phyloP scores from a whole-genome alignment of 2,888 invertebrate species.

The Meganola albula region DNA sequence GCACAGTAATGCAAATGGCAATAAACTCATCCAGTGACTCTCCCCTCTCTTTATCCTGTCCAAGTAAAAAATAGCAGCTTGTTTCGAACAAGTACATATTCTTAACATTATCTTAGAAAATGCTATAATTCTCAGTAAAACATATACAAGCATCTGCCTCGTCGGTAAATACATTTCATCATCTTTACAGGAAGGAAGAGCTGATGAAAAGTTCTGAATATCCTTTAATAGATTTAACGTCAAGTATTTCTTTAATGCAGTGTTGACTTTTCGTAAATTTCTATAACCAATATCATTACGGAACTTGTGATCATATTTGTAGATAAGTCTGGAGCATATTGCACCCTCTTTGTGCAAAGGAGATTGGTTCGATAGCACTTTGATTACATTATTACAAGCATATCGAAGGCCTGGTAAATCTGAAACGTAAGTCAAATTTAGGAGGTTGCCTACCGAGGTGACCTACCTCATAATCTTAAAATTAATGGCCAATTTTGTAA shows the following conservation, averaged over 20 bases:
- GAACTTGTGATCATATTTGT: constrained; percentile 78
- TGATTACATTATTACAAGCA: constrained; percentile 41
- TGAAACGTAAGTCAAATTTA: constrained; percentile 39
- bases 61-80: constrained; percentile 69
- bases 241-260: constrained; percentile 70
- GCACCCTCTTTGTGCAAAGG: constrained; percentile 75
- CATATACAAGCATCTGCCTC: constrained; percentile 77
- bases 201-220: constrained; percentile 45
- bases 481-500: not conserved
- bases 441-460: no score
- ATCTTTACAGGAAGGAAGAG: constrained; percentile 46
- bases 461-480: no score
- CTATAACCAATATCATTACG: constrained; percentile 77
- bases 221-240: constrained; percentile 64
- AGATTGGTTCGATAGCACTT: constrained; percentile 57
- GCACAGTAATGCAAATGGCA: constrained; percentile 74
- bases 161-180: constrained; percentile 65
- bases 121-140: constrained; percentile 72
- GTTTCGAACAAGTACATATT: constrained; percentile 63
- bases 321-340: constrained; percentile 73
- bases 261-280: constrained; percentile 72
- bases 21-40: constrained; percentile 73
- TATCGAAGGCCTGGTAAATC: constrained; percentile 45
- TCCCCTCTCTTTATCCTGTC: constrained; percentile 73
- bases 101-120: constrained; percentile 76